Evolutionary conservation across 2,113 vertebrate genomes (phyloP).

Genomic region (Callipepla squamata): DNA sequence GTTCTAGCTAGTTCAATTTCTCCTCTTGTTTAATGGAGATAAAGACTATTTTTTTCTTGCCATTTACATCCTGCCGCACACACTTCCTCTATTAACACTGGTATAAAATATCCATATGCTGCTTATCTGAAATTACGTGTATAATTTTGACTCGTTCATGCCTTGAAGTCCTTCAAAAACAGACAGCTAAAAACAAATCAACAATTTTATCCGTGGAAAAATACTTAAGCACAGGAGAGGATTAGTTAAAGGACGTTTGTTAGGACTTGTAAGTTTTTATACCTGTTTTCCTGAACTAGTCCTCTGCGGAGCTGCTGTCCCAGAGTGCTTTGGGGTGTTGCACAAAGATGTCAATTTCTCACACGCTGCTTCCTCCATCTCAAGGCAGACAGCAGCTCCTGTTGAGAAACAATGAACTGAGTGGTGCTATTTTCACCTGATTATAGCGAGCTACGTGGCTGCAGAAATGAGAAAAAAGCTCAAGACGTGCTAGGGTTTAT

Average conservation of each 20-base stretch:
- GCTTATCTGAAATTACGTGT: background rate
- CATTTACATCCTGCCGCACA: background rate
- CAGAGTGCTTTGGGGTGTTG: constrained; percentile 57
- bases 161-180: background rate
- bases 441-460: background rate
- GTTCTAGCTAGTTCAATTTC: background rate
- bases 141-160: background rate
- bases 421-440: background rate
- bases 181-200: background rate
- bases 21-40: background rate
- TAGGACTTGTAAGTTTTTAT: background rate
- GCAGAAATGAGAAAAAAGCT: background rate
- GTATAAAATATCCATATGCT: background rate
- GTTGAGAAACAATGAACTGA: background rate
- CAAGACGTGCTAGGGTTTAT: background rate
- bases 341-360: constrained; percentile 26
- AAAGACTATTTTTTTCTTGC: background rate
- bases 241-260: background rate
- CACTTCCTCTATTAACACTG: background rate
- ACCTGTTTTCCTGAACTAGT: constrained; percentile 65
- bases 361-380: constrained; percentile 75
- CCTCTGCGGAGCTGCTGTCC: constrained; percentile 40
- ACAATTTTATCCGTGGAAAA: background rate
- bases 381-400: background rate
- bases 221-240: background rate